Evolutionary conservation across 2,797 vertebrate species (phyloP), one percentile per base, ranked within the genome.

Genomic region (Adrianichthys oophorus): DNA sequence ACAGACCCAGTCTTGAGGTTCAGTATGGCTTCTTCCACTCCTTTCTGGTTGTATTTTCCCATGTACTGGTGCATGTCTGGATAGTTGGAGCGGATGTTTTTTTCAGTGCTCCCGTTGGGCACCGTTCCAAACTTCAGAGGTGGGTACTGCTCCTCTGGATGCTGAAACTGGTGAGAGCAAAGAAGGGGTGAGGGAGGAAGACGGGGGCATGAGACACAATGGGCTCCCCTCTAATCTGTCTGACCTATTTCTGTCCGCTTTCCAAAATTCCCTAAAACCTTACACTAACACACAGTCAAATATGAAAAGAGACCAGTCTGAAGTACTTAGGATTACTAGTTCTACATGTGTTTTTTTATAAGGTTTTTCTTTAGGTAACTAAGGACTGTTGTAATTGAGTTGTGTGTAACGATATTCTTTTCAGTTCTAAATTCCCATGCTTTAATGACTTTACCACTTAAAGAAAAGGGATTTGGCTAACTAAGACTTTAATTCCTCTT

Each of bases 71-170:
- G 95, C 95, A 98, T 97, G 84, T 92, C 95, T 2, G 94, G 95
- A 79, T 98, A 98, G 87, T 97, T 98, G 90, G 94, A 96, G 76
- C 96, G 95, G 73, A 98, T 97, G 75, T 98, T 98, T 87, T 97
- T 96, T 90, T 98, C 96, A 0, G 96, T 98, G 90, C 95, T 96
- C 73, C 96, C 96, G 4, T 98, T 98, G 80, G 95, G 95, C 80
- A 98, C 95, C 0, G 95, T 98, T 61, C 95, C 96, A 77, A 98
- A 98, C 88, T 95, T 95, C 62, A 97, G 90, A 52, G 95, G 95
- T 0, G 95, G 96, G 74, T 97, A 96, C 81, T 98, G 95, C 86
- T 97, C 95, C 76, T 96, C 95, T n/a, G 96, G 95, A 84, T 94
- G 92, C 92, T 98, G 95, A 87, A 97, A 97, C 95, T 97, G 87